phyloP scores from a whole-genome alignment of 2,888 invertebrate species.

The Ptychoptera contaminata region DNA sequence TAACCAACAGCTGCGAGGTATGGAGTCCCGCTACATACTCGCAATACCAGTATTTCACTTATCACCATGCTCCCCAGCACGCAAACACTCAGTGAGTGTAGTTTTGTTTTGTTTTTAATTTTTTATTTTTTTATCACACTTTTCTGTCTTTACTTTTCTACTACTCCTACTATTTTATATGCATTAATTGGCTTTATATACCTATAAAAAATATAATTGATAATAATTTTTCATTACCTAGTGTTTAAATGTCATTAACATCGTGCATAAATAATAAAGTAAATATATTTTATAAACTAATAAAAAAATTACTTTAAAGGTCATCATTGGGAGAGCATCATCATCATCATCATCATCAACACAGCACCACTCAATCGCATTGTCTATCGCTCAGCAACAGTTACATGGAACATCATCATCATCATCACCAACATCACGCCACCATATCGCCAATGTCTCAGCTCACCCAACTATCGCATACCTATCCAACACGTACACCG shows the following conservation, averaged over 20 bases:
- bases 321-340: slow-evolving; percentile 19
- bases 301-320: slow-evolving; percentile 13
- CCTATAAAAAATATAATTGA: not conserved
- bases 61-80: slow-evolving; percentile 39
- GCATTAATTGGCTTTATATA: slow-evolving; percentile 1
- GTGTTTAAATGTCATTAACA: slow-evolving; percentile 14
- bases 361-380: slow-evolving; percentile 17
- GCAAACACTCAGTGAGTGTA: slow-evolving; percentile 40
- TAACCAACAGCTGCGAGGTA: slow-evolving; percentile 43
- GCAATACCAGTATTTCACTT: slow-evolving; percentile 50
- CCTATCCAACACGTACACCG: slow-evolving; percentile 34
- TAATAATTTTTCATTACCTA: not conserved
- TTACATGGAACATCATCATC: slow-evolving; percentile 23
- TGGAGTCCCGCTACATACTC: slow-evolving; percentile 37
- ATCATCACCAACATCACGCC: slow-evolving; percentile 26
- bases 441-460: slow-evolving; percentile 31
- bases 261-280: slow-evolving; percentile 12
- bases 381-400: slow-evolving; percentile 19
- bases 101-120: slow-evolving; percentile 15
- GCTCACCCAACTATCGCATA: slow-evolving; percentile 31
- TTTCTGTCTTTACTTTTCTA: not conserved
- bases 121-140: not conserved
- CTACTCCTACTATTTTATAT: not conserved
- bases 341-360: slow-evolving; percentile 15
- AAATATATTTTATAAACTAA: no score